Base-by-base conservation (phyloP, 2,113 vertebrate species). In the Megaceryle maxima region DNA sequence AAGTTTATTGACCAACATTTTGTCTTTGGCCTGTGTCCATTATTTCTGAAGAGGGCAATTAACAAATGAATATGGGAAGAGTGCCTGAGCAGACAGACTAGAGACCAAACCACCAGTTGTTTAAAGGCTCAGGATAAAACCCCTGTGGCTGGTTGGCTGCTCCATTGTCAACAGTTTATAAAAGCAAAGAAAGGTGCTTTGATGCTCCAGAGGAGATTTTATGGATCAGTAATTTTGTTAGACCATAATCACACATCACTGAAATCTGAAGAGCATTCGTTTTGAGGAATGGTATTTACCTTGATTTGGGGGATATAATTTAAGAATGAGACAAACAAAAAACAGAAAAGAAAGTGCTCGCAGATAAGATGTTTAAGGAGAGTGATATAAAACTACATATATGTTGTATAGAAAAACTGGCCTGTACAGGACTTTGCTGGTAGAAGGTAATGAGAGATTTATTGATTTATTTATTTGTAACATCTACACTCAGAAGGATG, bases 81-180 rank as follows among this genome's bases (percentile, higher is more conserved):
- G 50, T 69, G 66, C 83, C 51, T 59, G 44, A 87, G 72, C 63
- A 83, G 79, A 37, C 44, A 53, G 48, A 66, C 28, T 17, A 80
- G 53, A 87, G 75, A 59, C 41, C n/a, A 79, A 83, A 87, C 62
- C 69, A 67, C 37, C 80, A 17, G 56, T 81, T 78, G 43, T 76
- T 82, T 76, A 90, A 93, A 72, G 53, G 24, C 66, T 95, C 37
- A 88, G 72, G 51, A 43, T 87, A 56, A 93, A 92, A 77, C 73
- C 33, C 43, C 33, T 33, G n/a, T 48, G 72, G 39, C n/a, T 3
- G 0, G 33, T 55, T 66, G 46, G n/a, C 62, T 74, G 41, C 72
- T 87, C 85, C 63, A 20, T 57, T 83, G 51, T 39, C 83, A 73
- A 69, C 79, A 59, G 35, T 44, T 92, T 72, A 46, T 69, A 70